Base-by-base conservation (phyloP, 92 coral and sea anemone genomes). In the Siderastrea radians region DNA sequence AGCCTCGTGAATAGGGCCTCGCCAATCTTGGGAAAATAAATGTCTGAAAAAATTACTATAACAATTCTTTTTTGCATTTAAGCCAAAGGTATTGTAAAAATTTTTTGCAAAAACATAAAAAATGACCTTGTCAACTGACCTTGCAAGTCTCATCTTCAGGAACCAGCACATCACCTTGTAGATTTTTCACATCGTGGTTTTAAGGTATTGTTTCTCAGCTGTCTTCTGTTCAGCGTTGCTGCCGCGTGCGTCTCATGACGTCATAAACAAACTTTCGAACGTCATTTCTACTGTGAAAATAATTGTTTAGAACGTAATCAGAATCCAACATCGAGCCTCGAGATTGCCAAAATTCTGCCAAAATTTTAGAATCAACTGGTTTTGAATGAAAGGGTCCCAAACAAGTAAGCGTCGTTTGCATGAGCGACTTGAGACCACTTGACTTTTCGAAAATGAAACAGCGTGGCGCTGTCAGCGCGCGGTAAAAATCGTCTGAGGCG, bases 91-190 rank as follows among this genome's bases (percentile, higher is more conserved):
- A 26, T 26, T 26, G 38, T 26, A 26, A 26, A 26, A 26, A 26
- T 26, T 26, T 26, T 26, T 26, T 26, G 38, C 38, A 26, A 26
- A 26, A 26, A 26, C 38, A 26, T 26, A 26, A 19, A 38, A 1
- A 49, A 9, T 9, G 7, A 19, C 43, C 1, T 13, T 54, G 8
- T 43, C 15, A 44, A 52, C 84, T 68, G 6, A 82, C 86, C 86
- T 82, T 43, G 69, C 68, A 45, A 82, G 17, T 57, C 86, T 70
- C 68, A 38, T 46, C 51, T 38, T 54, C 49, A 82, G 69, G 43
- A 69, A 82, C 86, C 69, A 82, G 48, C 86, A 82, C 86, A 82
- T 82, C 43, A 5, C 68, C 47, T 57, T 11, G 49, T 13, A 60
- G 7, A 55, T 49, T 49, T 11, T 70, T 82, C 77, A 82, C 86